A percentile compares a stretch with the other conserved stretches of the same genome.
phyloP scores from a whole-genome alignment of 53 echinoderm and acorn worm species.

The Holothuria scabra region DNA sequence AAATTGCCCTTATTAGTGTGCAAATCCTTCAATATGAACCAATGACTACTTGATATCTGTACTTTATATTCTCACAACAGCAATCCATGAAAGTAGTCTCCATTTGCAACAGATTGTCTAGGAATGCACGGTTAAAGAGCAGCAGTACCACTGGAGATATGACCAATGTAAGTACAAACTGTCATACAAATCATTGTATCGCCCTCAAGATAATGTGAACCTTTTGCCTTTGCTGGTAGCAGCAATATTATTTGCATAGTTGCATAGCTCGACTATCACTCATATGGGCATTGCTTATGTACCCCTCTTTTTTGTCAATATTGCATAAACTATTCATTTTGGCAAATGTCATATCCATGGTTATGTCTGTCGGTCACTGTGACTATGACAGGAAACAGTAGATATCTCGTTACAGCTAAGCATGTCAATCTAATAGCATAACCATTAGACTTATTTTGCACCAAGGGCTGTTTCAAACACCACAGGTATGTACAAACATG shows the following conservation, averaged over 20 bases:
- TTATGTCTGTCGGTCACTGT: neutral
- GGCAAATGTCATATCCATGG: neutral
- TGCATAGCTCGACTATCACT: neutral
- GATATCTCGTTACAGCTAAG: too few species aligned
- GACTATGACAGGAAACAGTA: too few species aligned
- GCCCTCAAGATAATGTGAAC: neutral
- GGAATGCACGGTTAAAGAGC: slow-evolving; percentile 76
- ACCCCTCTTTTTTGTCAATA: neutral
- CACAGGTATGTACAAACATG: too few species aligned
- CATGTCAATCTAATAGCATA: too few species aligned
- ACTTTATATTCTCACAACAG: slow-evolving; percentile 36
- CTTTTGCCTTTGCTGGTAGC: slow-evolving; percentile 1
- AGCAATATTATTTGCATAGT: slow-evolving; percentile 8
- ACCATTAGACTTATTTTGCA: too few species aligned
- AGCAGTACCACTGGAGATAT: slow-evolving; percentile 77
- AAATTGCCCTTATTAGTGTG: too few species aligned
- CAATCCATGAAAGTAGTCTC: slow-evolving; percentile 97
- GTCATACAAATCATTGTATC: neutral
- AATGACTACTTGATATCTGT: too few species aligned
- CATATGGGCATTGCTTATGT: neutral
- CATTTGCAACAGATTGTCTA: slow-evolving; percentile 90
- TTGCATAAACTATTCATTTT: neutral
- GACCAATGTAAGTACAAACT: slow-evolving; percentile 72
- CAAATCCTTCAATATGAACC: too few species aligned
- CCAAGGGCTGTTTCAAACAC: too few species aligned